Base-by-base conservation (phyloP, 2,888 invertebrate species). In the Thymelicus acteon region DNA sequence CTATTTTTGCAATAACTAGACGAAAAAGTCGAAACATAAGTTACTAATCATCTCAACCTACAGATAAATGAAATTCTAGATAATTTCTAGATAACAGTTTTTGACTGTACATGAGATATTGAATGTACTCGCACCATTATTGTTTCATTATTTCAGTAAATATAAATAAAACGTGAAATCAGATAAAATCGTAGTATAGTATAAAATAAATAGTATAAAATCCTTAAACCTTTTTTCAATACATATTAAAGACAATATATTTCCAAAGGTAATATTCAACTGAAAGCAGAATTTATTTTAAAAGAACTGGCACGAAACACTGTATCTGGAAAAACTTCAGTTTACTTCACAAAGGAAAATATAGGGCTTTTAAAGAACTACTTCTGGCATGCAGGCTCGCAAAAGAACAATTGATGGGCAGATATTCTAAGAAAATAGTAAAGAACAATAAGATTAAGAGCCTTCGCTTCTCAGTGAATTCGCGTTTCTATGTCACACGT, bases 361-460 rank as follows among this genome's bases (percentile, higher is more conserved):
- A 69, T 69, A 63, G 62, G 69, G 57, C 54, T 63, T 57, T 63
- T 57, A 69, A 63, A 69, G 57, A 69, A 69, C 62, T 72, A 37
- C 62, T 61, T 72, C 72, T 70, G 73, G 70, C 57, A 74, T 73
- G 73, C 75, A 73, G 73, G 75, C 72, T 75, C 71, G 65, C 69
- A 60, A 49, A 70, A 68, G 62, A 68, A 47, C 63, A 70, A 64
- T 67, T 64, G 73, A 73, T 72, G 72, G 61, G 66, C 72, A 74
- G 65, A 68, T 75, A 76, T 75, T 76, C 75, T 74, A 77, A 76
- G 76, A 76, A 82, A 82, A 85, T 80, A 84, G 79, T 82, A 82
- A 83, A 85, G 81, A 81, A 86, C 86, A 87, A 87, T 87, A 87
- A 85, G 85, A 89, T 89, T 86, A 86, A 85, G 78, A 83, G 84